Evolutionary conservation across 2,888 invertebrate species (phyloP), one percentile per base, ranked within the genome.

Genomic region (Amiota minor): DNA sequence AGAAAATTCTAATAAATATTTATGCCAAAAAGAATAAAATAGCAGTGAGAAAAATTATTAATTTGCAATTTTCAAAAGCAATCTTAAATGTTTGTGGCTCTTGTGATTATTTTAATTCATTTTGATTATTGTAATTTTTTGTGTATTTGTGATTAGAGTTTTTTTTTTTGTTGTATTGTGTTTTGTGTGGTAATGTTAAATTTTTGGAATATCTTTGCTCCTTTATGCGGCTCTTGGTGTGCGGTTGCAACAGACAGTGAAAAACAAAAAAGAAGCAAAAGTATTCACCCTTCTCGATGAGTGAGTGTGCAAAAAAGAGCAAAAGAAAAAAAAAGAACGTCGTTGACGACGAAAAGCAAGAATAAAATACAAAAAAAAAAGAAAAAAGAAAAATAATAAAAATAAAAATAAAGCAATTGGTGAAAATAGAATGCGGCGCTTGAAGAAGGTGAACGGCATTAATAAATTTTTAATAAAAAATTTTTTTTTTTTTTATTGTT

Each of bases 401-500:
- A 79, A 72, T 79, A 80, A 78, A 2, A 74, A 77, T 68, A 79
- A 47, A 59, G 47, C 14, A 59, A 82, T 85, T 83, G 82, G 81
- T 83, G 84, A 82, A 85, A 83, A 83, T 82, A 83, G 82, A 83
- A 86, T 87, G 87, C 86, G 87, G 82, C 86, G 87, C 80, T 86
- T 86, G 81, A 86, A 86, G 83, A 86, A 86, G 87, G 87, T 86
- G 86, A 86, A 86, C 80, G 85, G 82, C 85, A 84, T 80, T 67
- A 67, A 18, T 56, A 12, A 53, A 53, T 83, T 83, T 83, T 80
- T 84, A 80, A 77, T 78, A 75, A 81, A 78, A 80, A 75, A 68
- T n/a, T n/a, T 67, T 46, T 67, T 49, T 65, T 65, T 65, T 50
- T n/a, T 47, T 49, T 45, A n/a, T 47, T 35, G 35, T 35, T 35